These are phyloP conservation scores for Capromys pilorides DNA, from an alignment of 2,797 vertebrate genomes.

Conservation along the genomic window DNA sequence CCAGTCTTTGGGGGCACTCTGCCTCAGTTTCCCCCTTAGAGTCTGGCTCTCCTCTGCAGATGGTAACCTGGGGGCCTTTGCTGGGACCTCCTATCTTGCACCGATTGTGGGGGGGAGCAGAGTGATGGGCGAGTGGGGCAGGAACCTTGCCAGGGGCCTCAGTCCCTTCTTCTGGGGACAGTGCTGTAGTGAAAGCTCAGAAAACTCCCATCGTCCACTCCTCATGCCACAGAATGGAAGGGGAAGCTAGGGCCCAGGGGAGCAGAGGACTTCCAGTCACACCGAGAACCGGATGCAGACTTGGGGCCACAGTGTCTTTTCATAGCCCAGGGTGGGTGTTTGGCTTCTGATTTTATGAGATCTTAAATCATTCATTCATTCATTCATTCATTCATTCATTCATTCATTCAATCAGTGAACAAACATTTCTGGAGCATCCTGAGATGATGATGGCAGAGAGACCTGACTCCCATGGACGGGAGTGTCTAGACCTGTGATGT, in stretches of 20 bases:
- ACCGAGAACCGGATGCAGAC: background rate
- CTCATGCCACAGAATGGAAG: background rate
- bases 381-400: background rate
- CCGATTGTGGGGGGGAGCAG: background rate
- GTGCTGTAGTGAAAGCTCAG: background rate
- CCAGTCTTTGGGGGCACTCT: background rate
- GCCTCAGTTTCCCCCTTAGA: background rate
- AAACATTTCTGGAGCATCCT: background rate
- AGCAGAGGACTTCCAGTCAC: background rate
- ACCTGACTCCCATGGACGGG: background rate
- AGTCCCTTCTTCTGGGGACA: background rate
- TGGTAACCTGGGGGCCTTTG: background rate
- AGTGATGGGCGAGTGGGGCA: rapidly evolving
- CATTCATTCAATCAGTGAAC: background rate
- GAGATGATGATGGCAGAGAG: background rate
- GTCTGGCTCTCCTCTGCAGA: background rate
- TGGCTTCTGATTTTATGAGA: background rate
- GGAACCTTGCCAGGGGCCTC: background rate
- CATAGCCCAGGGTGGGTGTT: background rate
- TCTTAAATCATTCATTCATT: background rate
- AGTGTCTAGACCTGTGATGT: background rate
- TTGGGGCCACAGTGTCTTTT: background rate
- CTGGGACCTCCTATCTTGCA: background rate
- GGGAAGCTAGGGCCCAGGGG: constrained; percentile 23
- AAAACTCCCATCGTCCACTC: background rate